Evolutionary conservation across 2,113 vertebrate species (phyloP).

Genomic region (Cyanoderma ruficeps): DNA sequence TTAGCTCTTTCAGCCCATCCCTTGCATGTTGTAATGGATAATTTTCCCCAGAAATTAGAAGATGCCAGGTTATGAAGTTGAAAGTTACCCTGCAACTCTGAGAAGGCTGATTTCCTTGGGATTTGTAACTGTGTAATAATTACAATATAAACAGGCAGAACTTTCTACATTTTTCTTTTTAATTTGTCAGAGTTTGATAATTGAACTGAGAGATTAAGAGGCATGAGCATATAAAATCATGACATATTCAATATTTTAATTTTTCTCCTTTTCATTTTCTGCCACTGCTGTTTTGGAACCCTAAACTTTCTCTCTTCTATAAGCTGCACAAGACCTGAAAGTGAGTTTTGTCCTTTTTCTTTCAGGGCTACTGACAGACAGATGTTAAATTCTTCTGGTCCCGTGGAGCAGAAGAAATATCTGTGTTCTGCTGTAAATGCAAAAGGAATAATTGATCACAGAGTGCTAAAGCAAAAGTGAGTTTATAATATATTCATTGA

Average conservation of each 20-base stretch:
- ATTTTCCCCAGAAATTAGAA: neutral
- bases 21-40: neutral
- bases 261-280: neutral
- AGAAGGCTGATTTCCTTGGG: neutral
- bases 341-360: neutral
- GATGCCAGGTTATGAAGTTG: neutral
- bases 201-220: neutral
- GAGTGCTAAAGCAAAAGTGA: conserved; percentile 75
- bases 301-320: neutral
- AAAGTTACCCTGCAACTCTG: neutral
- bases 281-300: neutral
- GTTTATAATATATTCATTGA: neutral
- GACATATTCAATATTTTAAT: neutral
- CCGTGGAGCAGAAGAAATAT: neutral
- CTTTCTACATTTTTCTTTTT: neutral
- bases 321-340: neutral
- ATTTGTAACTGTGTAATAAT: neutral
- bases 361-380: neutral
- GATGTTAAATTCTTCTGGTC: neutral
- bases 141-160: neutral
- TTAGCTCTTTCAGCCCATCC: neutral
- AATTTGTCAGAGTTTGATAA: neutral
- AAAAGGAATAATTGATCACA: conserved; percentile 57
- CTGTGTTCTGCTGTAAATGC: neutral
- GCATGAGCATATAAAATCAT: neutral